A percentile compares a stretch with the other conserved stretches of the same genome.
These are phyloP conservation scores for Microcebus griseorufus DNA, from an alignment of 2,113 vertebrate genomes.

Conservation along the genomic window DNA sequence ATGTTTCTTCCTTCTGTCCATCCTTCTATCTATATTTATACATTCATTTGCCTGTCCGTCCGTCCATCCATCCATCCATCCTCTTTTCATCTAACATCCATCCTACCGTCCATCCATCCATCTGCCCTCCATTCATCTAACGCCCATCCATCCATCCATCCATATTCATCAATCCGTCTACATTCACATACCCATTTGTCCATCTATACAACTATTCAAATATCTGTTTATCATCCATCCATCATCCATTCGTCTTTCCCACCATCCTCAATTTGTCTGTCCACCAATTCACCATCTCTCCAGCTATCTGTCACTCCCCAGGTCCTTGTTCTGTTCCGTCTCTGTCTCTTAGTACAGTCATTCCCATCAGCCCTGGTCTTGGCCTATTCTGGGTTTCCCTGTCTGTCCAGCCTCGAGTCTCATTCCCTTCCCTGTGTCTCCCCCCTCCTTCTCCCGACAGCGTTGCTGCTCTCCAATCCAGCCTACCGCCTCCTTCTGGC, in stretches of 20 bases:
- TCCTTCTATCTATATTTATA: neutral
- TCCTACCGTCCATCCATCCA: neutral
- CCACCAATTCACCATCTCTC: neutral
- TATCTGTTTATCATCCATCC: neutral
- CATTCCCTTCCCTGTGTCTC: conserved; percentile 80
- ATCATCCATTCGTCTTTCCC: neutral
- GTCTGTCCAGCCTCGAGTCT: conserved; percentile 77
- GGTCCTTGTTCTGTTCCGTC: too few relatives aligned
- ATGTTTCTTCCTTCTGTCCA: neutral
- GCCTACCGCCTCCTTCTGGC: conserved; percentile 95
- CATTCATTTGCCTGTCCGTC: neutral
- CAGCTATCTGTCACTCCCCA: neutral
- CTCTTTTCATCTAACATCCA: too few relatives aligned
- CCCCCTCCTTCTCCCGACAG: conserved; percentile 84
- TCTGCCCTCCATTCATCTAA: too few relatives aligned
- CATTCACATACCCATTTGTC: neutral
- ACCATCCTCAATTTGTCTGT: too few relatives aligned
- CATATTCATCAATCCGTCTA: neutral
- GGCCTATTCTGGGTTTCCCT: neutral
- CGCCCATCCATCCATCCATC: neutral
- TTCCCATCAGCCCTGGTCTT: neutral
- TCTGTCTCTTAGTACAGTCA: too few relatives aligned
- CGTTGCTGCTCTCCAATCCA: conserved; percentile 96
- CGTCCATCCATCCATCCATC: neutral
- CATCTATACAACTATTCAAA: too few relatives aligned